These are phyloP conservation scores for Catonia carolina DNA, from an alignment of 2,888 invertebrate genomes.

Conservation along the genomic window DNA sequence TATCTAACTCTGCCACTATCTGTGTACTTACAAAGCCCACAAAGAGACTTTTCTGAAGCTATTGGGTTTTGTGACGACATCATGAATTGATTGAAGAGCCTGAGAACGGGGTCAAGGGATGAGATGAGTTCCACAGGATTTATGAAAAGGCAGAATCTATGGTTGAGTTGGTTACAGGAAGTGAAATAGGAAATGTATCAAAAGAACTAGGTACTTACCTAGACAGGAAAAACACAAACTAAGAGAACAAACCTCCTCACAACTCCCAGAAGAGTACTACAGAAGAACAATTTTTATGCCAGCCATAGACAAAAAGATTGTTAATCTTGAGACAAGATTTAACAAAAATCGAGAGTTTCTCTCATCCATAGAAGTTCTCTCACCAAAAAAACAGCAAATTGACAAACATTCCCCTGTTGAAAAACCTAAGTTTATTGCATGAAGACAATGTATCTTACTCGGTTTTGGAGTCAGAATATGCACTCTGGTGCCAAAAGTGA, in stretches of 20 bases:
- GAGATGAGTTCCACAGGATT: slow-evolving; percentile 3
- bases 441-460: not conserved
- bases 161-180: not conserved
- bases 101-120: not conserved
- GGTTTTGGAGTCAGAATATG: not conserved
- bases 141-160: not conserved
- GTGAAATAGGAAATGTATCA: not conserved
- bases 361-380: not conserved
- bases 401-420: not conserved
- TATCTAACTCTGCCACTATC: not conserved
- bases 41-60: not conserved
- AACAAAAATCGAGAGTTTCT: not conserved
- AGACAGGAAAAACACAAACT: too few relatives aligned
- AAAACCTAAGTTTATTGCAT: not conserved
- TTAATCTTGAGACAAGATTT: not conserved
- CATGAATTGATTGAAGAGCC: not conserved
- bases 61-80: slow-evolving; percentile 1
- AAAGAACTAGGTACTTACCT: too few relatives aligned
- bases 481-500: not conserved
- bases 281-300: slow-evolving; percentile 3
- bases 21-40: too few relatives aligned
- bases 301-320: not conserved
- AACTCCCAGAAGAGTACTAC: slow-evolving; percentile 11
- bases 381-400: not conserved
- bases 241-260: too few relatives aligned